These are phyloP conservation scores for Pelobates cultripes DNA, from an alignment of 2,797 vertebrate genomes.

Conservation along the genomic window DNA sequence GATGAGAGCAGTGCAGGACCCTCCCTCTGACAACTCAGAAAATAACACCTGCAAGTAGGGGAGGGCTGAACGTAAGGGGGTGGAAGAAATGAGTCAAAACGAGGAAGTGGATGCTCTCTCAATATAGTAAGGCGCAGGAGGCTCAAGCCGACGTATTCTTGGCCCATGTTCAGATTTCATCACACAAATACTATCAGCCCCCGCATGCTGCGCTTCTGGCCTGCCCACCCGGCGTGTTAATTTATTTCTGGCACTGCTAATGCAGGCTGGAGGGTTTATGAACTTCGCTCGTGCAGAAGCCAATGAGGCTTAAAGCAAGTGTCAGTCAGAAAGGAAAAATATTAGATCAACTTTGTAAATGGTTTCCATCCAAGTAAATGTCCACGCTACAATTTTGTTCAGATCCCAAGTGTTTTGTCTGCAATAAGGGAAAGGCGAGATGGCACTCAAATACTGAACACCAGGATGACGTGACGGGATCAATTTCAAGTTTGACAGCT, in stretches of 20 bases:
- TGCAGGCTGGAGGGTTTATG: not conserved
- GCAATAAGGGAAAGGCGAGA: too few species aligned
- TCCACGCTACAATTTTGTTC: too few species aligned
- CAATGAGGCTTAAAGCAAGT: not conserved
- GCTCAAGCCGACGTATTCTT: conserved; percentile 9
- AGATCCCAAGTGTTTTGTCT: too few species aligned
- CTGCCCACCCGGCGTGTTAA: conserved; percentile 20
- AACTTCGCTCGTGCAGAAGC: conserved; percentile 3
- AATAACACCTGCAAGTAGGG: not conserved
- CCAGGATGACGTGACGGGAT: too few species aligned
- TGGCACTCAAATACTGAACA: too few species aligned
- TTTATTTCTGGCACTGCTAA: conserved; percentile 25
- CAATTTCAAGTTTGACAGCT: too few species aligned
- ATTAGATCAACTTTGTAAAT: not conserved
- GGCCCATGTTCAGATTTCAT: conserved; percentile 25
- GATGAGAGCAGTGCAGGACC: not conserved
- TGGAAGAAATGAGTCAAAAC: conserved; percentile 10
- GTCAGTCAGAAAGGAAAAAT: not conserved
- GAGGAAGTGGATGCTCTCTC: conserved; percentile 32
- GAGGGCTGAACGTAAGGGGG: not conserved
- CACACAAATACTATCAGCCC: conserved; percentile 12
- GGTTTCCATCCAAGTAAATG: not conserved
- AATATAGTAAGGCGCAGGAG: conserved; percentile 28
- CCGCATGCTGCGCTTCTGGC: not conserved
- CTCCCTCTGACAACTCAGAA: conserved; percentile 3